These are phyloP conservation scores for Palythoa caribaeorum DNA, from an alignment of 92 coral and sea anemone genomes.

Conservation along the genomic window DNA sequence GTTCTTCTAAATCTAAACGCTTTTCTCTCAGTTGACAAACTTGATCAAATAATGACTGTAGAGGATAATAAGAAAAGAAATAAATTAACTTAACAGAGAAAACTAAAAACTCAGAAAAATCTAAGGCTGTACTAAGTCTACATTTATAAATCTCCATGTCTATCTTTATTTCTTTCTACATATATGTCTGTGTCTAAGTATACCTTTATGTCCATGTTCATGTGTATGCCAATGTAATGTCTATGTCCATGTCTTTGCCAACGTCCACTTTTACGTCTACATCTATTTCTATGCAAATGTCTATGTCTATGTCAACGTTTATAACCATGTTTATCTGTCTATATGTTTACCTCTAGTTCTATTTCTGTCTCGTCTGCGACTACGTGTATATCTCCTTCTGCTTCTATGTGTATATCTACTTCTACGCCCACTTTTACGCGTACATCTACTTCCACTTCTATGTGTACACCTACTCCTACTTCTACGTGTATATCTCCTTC, in stretches of 20 bases:
- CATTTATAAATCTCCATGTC: neutral
- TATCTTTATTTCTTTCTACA: neutral
- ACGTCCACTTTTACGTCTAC: neutral
- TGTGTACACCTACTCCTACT: neutral
- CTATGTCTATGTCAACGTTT: neutral
- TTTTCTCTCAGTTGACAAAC: constrained; percentile 95
- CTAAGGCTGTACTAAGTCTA: neutral
- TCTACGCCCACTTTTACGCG: no score
- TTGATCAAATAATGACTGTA: constrained; percentile 65
- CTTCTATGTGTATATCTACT: no score
- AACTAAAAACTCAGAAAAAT: neutral
- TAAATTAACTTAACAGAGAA: neutral
- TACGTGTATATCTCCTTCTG: no score
- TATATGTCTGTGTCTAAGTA: no score
- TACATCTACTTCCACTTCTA: neutral
- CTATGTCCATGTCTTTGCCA: neutral
- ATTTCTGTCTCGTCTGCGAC: no score
- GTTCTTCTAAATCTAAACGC: constrained; percentile 91
- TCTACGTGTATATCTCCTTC: neutral
- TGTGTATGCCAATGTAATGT: neutral
- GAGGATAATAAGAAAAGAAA: neutral
- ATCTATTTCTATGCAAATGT: neutral
- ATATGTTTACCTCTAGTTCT: no score
- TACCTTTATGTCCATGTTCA: neutral
- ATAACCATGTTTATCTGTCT: no score